Base-by-base conservation (phyloP, 2,113 vertebrate species). In the Myotis yumanensis region DNA sequence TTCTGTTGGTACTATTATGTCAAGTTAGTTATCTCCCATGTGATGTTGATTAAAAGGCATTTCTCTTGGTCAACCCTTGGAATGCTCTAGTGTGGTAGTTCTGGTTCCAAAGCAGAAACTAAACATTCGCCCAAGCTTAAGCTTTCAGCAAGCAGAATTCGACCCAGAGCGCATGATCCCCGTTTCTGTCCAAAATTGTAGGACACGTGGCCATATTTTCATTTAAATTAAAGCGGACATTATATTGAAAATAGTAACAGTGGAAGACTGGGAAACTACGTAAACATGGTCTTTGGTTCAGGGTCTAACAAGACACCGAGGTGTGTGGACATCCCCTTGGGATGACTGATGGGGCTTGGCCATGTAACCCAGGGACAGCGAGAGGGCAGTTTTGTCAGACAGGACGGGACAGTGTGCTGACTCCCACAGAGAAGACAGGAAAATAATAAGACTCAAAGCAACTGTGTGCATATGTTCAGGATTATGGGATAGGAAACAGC, bases 1-100 rank as follows among this genome's bases (percentile, higher is more conserved):
- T 83, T 35, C 62, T 95, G 51, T 93, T 93, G 57, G 77, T 83
- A 23, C 77, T 71, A 15, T 40, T n/a, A 57, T 90, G 52, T 88
- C 72, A 77, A 94, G 68, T 87, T 71, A 96, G 91, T 89, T 46
- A 43, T 46, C 86, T 62, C 64, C 54, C 51, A 46, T 59, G 69
- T 85, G 64, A 87, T 84, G 30, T 28, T 97, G 80, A 96, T 89
- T 93, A 95, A 95, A 96, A 94, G 75, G 66, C 59, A 43, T 90
- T 91, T 90, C 66, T 94, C 82, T 90, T 92, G 85, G 82, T 87
- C 76, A 80, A 75, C 62, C 81, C 79, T 66, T 16, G 86, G 57
- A 90, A 59, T 32, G 25, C 68, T 86, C n/a, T 75, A 89, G 85
- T 95, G 95, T 94, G 87, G 35, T 64, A 96, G 95, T 87, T 93